These are phyloP conservation scores for Bombycilla garrulus DNA, from an alignment of 2,113 vertebrate genomes.

Conservation along the genomic window DNA sequence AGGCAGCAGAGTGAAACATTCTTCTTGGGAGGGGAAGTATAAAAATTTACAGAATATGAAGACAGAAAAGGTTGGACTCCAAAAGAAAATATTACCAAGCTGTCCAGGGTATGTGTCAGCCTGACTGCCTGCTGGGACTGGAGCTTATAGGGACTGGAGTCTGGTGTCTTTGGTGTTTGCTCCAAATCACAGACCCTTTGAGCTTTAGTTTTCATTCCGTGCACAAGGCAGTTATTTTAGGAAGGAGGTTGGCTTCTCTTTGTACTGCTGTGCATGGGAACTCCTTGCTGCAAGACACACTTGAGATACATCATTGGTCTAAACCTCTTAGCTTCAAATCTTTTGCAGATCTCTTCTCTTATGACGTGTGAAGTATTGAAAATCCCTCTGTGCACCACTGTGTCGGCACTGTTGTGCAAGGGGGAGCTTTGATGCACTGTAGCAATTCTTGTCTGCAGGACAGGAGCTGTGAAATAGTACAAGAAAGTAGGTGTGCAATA, in stretches of 20 bases:
- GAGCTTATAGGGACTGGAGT: neutral
- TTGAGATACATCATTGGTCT: neutral
- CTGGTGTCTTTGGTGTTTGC: neutral
- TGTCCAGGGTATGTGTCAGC: neutral
- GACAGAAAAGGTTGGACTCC: neutral
- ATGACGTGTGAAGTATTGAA: neutral
- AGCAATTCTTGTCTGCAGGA: neutral
- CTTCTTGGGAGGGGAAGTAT: neutral
- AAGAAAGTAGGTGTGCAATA: neutral
- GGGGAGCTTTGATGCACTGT: neutral
- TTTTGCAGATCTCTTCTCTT: neutral
- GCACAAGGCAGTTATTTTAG: neutral
- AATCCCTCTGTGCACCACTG: fast-evolving
- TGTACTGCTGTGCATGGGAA: neutral
- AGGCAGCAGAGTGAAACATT: neutral
- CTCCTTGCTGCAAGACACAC: neutral
- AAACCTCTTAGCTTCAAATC: neutral
- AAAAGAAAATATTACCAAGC: neutral
- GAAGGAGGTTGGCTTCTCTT: neutral
- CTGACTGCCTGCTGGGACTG: neutral
- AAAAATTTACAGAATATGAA: neutral
- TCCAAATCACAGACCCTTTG: neutral
- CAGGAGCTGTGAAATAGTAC: neutral
- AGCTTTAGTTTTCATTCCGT: neutral
- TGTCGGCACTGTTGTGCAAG: neutral